These are phyloP conservation scores for Accipiter virgatus DNA, from an alignment of 2,113 vertebrate species.

Conservation along the genomic window DNA sequence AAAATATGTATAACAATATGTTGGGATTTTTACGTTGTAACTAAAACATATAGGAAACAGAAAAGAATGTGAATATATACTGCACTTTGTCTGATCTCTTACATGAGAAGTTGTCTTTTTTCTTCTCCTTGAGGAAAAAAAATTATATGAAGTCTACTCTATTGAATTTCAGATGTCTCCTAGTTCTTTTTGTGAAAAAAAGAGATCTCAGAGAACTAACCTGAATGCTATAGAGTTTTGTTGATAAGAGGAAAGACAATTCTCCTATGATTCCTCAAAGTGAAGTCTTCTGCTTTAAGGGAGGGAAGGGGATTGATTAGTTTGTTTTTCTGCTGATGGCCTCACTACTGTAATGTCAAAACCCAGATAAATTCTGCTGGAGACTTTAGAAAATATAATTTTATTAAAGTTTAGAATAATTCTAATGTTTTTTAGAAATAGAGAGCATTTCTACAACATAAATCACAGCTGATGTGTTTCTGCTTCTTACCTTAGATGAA, in stretches of 20 bases:
- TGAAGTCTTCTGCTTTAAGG: not conserved
- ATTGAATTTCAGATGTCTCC: not conserved
- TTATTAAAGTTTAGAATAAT: not conserved
- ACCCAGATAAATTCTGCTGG: not conserved
- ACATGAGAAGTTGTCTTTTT: not conserved
- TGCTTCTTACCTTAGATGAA: not conserved
- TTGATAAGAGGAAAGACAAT: not conserved
- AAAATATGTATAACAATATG: not conserved
- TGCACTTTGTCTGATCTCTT: not conserved
- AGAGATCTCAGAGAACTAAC: not conserved
- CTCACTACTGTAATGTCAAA: not conserved
- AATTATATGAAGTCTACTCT: rapidly evolving
- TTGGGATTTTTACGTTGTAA: not conserved
- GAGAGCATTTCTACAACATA: not conserved
- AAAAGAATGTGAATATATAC: not conserved
- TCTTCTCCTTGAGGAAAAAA: not conserved
- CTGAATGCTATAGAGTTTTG: not conserved
- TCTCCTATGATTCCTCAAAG: not conserved
- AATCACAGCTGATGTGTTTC: not conserved
- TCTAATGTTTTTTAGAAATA: not conserved
- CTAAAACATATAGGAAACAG: not conserved
- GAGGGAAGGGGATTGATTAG: not conserved
- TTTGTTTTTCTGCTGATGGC: not conserved
- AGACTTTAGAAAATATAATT: not conserved
- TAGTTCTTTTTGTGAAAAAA: not conserved